Evolutionary conservation across 1,140 invertebrate genomes (phyloP).

Genomic region (Hyles vespertilio): DNA sequence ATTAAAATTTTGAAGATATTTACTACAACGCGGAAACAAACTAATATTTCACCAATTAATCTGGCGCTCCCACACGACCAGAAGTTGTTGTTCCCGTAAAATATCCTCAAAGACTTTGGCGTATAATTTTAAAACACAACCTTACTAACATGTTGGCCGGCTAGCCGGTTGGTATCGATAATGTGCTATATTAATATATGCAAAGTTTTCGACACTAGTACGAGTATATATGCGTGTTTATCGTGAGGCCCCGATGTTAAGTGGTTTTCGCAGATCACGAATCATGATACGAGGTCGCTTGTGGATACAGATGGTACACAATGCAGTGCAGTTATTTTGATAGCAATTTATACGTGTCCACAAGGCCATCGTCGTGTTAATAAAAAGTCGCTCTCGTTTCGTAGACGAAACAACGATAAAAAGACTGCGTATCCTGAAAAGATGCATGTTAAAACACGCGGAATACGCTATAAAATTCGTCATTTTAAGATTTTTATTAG

Average conservation of each 20-base stretch:
- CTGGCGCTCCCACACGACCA: too few species aligned
- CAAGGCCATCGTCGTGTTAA: constrained; percentile 15
- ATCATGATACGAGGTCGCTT: constrained; percentile 9
- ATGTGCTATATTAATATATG: constrained; percentile 18
- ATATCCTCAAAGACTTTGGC: too few species aligned
- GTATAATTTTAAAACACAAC: too few species aligned
- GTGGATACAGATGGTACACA: constrained; percentile 14
- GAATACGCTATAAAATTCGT: constrained; percentile 17
- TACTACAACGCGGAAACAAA: too few species aligned
- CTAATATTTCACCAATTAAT: too few species aligned
- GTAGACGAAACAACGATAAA: constrained; percentile 23
- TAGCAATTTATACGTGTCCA: constrained; percentile 1
- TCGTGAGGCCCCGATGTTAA: constrained; percentile 26
- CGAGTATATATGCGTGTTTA: constrained; percentile 21
- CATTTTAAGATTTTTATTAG: constrained; percentile 14
- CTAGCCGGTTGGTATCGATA: too few species aligned
- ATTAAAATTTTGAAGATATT: too few species aligned
- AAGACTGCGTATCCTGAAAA: constrained; percentile 11
- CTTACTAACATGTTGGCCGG: too few species aligned
- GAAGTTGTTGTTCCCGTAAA: too few species aligned
- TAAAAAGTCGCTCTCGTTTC: constrained; percentile 5
- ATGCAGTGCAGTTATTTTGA: constrained; percentile 19
- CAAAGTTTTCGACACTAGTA: constrained; percentile 28
- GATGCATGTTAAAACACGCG: constrained; percentile 14
- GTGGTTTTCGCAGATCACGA: constrained; percentile 14